Evolutionary conservation across 1,140 invertebrate genomes (phyloP), one percentile per base, ranked within the genome.

Genomic region (Macrobrachium rosenbergii): DNA sequence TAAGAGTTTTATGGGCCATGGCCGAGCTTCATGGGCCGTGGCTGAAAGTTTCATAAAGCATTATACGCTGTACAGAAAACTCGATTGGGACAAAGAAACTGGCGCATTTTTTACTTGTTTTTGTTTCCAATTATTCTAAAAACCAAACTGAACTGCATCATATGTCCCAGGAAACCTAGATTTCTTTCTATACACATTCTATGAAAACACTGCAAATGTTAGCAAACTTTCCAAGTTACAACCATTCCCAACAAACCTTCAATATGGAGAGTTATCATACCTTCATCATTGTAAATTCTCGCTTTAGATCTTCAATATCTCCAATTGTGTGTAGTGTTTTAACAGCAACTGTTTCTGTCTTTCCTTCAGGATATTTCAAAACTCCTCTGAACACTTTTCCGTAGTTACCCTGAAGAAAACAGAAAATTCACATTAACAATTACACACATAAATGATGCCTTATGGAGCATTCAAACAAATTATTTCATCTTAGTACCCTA

Each of bases 201-300:
- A 37, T 37, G 28, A 37, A 37, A 37, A 37, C 28, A 37, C 28
- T 37, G 28, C 28, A 37, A 37, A 37, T 37, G 28, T 37, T 37
- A 37, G 28, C 28, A 37, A 37, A 37, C 28, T 37, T 37, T 37
- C 28, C 2, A 72, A 72, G 21, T 28, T 28, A n/a, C 67, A 72
- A 16, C 11, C 6, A 14, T 37, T 72, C 12, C 8, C 10, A 67
- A 17, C 14, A n/a, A 5, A 23, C 12, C 7, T 37, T 81, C 52
- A 14, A 69, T 23, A 83, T n/a, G n/a, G 8, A 52, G 7, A 52
- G 28, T 52, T 52, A 52, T 60, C 73, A 5, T 43, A 80, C 84
- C 77, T 86, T 79, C 84, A 86, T 86, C 16, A 86, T 80, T 23
- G 69, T 58, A 37, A 86, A 23, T 60, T 86, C 84, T n/a, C 84